A percentile compares a stretch with the other conserved stretches of the same genome.
Conservation (phyloP, 2,888 invertebrate genomes). For the Chrysopilus asiliformis region DNA sequence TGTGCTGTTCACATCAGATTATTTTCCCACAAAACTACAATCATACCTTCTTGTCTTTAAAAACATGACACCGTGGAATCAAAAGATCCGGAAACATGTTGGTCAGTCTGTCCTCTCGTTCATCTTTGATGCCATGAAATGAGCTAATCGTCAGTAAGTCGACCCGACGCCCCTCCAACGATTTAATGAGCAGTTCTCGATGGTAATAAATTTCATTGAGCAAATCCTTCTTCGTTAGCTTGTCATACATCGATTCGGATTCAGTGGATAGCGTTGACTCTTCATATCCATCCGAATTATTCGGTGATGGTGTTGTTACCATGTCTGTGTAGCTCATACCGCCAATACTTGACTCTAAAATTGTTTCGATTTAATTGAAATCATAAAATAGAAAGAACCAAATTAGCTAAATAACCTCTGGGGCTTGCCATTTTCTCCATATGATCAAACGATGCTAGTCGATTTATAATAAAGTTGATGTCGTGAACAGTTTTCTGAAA, state of each 20-base stretch:
- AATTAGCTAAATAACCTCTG: too few species aligned
- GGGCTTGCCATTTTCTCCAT: conserved; percentile 4
- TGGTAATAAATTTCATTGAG: conserved; percentile 69
- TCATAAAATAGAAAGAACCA: neutral
- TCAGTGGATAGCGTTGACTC: neutral
- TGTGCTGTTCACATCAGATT: too few species aligned
- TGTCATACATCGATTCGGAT: conserved; percentile 6
- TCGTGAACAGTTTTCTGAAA: conserved; percentile 12
- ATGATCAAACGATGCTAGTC: conserved; percentile 2
- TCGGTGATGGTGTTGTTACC: neutral
- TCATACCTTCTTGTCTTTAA: conserved; percentile 60
- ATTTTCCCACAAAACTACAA: too few species aligned
- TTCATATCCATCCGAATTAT: neutral
- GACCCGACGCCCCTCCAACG: conserved; percentile 61
- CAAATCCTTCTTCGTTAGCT: conserved; percentile 9
- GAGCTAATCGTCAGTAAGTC: conserved; percentile 77
- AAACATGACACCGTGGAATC: conserved; percentile 55
- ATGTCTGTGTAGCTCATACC: too few species aligned
- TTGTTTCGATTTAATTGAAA: conserved; percentile 2
- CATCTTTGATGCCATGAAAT: conserved; percentile 56
- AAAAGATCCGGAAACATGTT: conserved; percentile 59
- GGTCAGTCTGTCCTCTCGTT: conserved; percentile 56
- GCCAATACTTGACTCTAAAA: too few species aligned
- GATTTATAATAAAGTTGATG: conserved; percentile 11
- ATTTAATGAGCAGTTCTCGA: conserved; percentile 64